Evolutionary conservation across 1,140 invertebrate genomes (phyloP), one percentile per base, ranked within the genome.

Genomic region (Thalassaphorura encarpata): DNA sequence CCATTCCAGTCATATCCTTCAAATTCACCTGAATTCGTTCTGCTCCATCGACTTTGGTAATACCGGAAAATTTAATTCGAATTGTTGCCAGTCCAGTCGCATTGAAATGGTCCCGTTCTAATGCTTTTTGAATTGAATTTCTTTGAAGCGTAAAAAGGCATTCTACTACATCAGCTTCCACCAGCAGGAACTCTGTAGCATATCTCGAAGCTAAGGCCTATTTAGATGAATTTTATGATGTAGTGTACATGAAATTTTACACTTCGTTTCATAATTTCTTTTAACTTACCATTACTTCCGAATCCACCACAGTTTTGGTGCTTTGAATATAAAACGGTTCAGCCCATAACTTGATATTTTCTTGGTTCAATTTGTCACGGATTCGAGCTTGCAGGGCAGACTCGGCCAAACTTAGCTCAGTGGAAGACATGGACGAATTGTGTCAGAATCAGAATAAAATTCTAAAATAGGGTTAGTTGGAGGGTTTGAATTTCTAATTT

Each of bases 261-360:
- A 52, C n/a, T n/a, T n/a, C n/a, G n/a, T n/a, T n/a, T n/a, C n/a
- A n/a, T n/a, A n/a, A n/a, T n/a, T n/a, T n/a, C n/a, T n/a, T n/a
- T n/a, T 52, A 40, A 62, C 57, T 71, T 67, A 74, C 79, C 70
- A 76, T 69, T 62, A 74, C 66, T 42, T 75, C 71, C 0, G 58
- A 62, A 31, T 73, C 70, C 26, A 70, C 57, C 15, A 53, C 69
- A 29, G 68, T 56, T 18, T 72, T 71, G 13, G 69, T 66, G 26
- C 71, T 73, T 58, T 76, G 71, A n/a, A 66, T 66, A 52, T 76
- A 78, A 67, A 82, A 87, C 0, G 84, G 84, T 29, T 76, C 69
- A 48, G 81, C 71, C 84, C 84, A 87, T 42, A 87, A 68, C 67
- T 84, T 85, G 1, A 85, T 71, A 60, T 76, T 75, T 28, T 84